These are phyloP conservation scores for Hipposideros armiger DNA, from an alignment of 2,113 vertebrate genomes.

Conservation along the genomic window DNA sequence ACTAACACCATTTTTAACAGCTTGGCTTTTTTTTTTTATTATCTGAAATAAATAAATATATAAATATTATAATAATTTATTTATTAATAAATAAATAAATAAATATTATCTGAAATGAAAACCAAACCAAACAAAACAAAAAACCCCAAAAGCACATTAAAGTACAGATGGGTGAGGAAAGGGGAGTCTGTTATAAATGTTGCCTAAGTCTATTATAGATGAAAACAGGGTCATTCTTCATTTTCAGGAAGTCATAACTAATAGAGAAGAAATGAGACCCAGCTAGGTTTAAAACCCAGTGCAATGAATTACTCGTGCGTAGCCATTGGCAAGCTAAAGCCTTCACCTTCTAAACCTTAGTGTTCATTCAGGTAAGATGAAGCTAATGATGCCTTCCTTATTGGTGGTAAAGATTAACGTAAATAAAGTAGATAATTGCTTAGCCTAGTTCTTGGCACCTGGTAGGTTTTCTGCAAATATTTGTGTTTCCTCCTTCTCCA, in stretches of 20 bases:
- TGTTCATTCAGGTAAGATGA: background rate
- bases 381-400: background rate
- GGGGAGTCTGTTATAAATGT: background rate
- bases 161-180: background rate
- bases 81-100: no score
- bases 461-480: background rate
- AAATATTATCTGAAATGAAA: no score
- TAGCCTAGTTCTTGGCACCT: background rate
- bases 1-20: background rate
- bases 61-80: no score
- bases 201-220: background rate
- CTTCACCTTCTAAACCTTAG: background rate
- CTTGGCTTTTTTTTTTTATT: background rate
- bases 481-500: background rate
- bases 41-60: background rate
- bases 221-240: background rate
- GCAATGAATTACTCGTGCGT: background rate
- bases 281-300: background rate
- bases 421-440: background rate
- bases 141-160: background rate
- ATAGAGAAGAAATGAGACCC: background rate
- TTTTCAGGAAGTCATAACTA: background rate
- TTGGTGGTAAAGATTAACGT: conserved; percentile 4
- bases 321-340: background rate
- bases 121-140: no score